Conservation (phyloP, 2,113 vertebrate species). For the Lipotes vexillifer region DNA sequence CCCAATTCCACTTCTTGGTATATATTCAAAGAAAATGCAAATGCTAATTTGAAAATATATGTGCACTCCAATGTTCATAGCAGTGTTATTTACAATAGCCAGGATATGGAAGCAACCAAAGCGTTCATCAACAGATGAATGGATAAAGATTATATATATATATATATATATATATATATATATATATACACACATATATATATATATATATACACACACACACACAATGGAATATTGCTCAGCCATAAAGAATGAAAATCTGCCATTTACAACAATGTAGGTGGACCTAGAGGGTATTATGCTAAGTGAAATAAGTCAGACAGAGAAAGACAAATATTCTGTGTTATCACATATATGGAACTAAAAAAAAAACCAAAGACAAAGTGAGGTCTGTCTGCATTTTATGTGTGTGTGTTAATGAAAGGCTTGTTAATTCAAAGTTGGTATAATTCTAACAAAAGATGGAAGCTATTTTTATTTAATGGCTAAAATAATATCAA, state of each 20-base stretch:
- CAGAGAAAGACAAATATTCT: neutral
- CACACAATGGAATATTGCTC: too few species aligned
- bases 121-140: too few species aligned
- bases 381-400: neutral
- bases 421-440: neutral
- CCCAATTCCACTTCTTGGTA: neutral
- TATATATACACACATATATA: too few species aligned
- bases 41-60: too few species aligned
- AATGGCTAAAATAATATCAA: neutral
- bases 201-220: too few species aligned
- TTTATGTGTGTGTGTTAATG: neutral
- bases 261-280: neutral
- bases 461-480: neutral
- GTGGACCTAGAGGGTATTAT: neutral
- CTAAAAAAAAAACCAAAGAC: neutral
- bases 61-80: too few species aligned
- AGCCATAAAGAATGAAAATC: neutral
- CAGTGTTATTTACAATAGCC: too few species aligned
- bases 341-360: neutral
- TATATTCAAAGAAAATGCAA: too few species aligned
- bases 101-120: too few species aligned
- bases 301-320: neutral
- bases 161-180: too few species aligned
- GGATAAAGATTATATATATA: too few species aligned
- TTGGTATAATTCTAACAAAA: conserved; percentile 1